Conservation (phyloP, 1,140 invertebrate genomes). For the Trinorchestia longiramus region DNA sequence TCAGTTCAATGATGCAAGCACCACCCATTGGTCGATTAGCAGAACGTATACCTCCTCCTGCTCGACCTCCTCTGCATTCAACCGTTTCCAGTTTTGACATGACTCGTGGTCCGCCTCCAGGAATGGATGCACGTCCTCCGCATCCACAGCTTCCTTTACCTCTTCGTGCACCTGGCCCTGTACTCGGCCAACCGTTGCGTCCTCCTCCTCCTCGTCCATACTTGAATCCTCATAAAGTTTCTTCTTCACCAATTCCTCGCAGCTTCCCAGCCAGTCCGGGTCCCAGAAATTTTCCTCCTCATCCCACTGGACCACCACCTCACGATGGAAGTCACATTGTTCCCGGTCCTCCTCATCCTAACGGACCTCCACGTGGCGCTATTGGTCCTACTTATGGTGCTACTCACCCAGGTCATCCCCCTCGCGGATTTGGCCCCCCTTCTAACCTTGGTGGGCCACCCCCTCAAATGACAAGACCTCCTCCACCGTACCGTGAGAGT, state of each 20-base stretch:
- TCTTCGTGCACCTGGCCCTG: background rate
- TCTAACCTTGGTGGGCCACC: background rate
- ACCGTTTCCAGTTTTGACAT: slow-evolving; percentile 40
- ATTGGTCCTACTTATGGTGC: slow-evolving; percentile 31
- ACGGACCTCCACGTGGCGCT: slow-evolving; percentile 39
- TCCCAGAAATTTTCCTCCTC: background rate
- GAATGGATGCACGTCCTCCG: background rate
- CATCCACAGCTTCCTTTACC: background rate
- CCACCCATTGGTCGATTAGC: background rate
- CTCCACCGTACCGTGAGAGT: background rate
- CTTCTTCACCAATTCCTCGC: background rate
- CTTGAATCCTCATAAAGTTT: background rate
- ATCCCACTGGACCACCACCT: slow-evolving; percentile 36
- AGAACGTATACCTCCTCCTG: background rate
- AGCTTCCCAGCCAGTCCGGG: background rate
- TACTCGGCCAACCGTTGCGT: background rate
- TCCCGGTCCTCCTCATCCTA: slow-evolving; percentile 14
- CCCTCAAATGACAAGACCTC: background rate
- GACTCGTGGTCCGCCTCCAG: slow-evolving; percentile 3
- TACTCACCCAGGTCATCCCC: background rate
- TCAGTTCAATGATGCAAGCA: background rate
- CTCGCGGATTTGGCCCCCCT: slow-evolving; percentile 36
- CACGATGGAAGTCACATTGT: background rate
- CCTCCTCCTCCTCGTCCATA: background rate
- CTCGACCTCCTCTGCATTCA: slow-evolving; percentile 55